Base-by-base conservation (phyloP, 2,113 vertebrate species). In the Varanus komodoensis region DNA sequence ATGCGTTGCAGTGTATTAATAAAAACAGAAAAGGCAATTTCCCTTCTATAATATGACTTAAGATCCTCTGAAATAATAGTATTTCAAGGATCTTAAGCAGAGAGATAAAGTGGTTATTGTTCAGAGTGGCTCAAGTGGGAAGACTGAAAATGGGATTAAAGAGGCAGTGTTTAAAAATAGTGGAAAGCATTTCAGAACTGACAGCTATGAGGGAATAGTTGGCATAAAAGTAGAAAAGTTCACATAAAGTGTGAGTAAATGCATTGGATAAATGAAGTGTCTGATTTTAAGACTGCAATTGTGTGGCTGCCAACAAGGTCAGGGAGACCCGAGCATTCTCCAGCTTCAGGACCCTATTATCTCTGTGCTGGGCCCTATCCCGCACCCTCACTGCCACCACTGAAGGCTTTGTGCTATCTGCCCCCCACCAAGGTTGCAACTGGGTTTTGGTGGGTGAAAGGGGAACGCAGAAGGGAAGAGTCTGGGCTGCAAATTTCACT, bases 41-140 rank as follows among this genome's bases (percentile, higher is more conserved):
- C 87, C 32, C 0, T 86, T 93, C 75, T 50, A 50, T 81, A 91
- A 92, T 75, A 85, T 71, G 69, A 88, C 73, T 88, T 88, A 92
- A 93, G 85, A 92, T 82, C 5, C n/a, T 61, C 78, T 88, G 73
- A 90, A 93, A 90, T 89, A 92, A 93, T 75, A 77, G 6, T 44
- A 95, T 73, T 89, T 86, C 88, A 91, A 93, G 87, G 84, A 80
- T 14, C n/a, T 95, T 88, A 50, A 32, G 85, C 0, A 4, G 90
- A 82, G 95, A 92, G 69, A 95, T 74, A 32, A 94, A 93, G 94
- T 88, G 77, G 9, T 93, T 96, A 87, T 86, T 93, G 64, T 95
- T 96, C 94, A 92, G 78, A 61, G 12, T 86, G 86, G 29, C 50
- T 89, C 69, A 91, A 90, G 74, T 89, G 67, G 61, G 44, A 87